These are phyloP conservation scores for Euschistus heros DNA, from an alignment of 1,140 invertebrate genomes.

Conservation along the genomic window DNA sequence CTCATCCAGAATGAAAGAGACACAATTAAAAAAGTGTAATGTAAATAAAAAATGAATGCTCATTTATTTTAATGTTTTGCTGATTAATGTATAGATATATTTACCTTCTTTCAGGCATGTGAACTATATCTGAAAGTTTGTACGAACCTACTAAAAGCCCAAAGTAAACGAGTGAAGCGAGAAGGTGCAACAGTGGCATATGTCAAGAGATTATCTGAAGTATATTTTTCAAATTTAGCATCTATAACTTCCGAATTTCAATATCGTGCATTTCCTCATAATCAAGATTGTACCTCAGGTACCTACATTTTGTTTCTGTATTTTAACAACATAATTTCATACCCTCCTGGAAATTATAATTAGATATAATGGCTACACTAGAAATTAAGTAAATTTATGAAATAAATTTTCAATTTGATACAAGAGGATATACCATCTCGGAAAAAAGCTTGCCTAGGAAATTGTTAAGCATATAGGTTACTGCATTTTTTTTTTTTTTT, in stretches of 20 bases:
- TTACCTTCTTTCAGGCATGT: slow-evolving; percentile 48
- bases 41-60: not conserved
- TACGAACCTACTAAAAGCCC: slow-evolving; percentile 68
- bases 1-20: too few species aligned
- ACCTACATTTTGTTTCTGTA: slow-evolving; percentile 18
- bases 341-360: too few species aligned
- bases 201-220: slow-evolving; percentile 61
- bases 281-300: slow-evolving; percentile 54
- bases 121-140: slow-evolving; percentile 78
- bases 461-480: too few species aligned
- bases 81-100: not conserved
- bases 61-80: not conserved
- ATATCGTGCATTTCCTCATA: slow-evolving; percentile 62
- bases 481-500: not conserved
- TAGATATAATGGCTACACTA: too few species aligned
- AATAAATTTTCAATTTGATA: too few species aligned
- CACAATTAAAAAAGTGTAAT: not conserved
- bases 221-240: slow-evolving; percentile 79
- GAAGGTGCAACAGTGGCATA: slow-evolving; percentile 80
- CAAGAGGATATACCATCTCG: too few species aligned
- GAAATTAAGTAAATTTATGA: too few species aligned
- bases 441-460: too few species aligned
- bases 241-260: slow-evolving; percentile 78
- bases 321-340: not conserved
- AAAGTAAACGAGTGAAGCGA: slow-evolving; percentile 73